Conservation (phyloP, 2,888 invertebrate genomes). For the Trachelus iudaicus region DNA sequence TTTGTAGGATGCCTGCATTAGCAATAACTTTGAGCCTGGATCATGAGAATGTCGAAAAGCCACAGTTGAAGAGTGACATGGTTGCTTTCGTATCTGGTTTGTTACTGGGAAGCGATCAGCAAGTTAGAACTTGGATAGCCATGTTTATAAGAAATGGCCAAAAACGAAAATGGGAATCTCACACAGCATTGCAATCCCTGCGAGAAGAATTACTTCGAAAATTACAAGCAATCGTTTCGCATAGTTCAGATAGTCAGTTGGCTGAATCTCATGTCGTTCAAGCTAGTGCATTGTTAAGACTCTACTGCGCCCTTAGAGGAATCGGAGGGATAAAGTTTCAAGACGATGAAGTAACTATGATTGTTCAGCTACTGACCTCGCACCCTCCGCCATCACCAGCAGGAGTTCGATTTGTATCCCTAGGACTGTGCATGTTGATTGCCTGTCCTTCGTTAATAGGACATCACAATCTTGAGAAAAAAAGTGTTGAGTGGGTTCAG, state of each 20-base stretch:
- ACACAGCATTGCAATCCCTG: constrained; percentile 75
- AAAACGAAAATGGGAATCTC: constrained; percentile 83
- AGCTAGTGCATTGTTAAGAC: constrained; percentile 87
- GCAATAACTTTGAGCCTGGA: constrained; percentile 85
- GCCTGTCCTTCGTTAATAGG: constrained; percentile 90
- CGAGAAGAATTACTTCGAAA: constrained; percentile 82
- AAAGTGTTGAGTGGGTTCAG: constrained; percentile 91
- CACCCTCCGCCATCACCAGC: constrained; percentile 91
- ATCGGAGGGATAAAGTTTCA: constrained; percentile 93
- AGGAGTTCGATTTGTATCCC: constrained; percentile 91
- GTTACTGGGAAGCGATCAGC: constrained; percentile 89
- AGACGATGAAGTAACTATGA: constrained; percentile 88
- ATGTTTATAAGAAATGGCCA: constrained; percentile 89
- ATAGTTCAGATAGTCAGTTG: constrained; percentile 72
- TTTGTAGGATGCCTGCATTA: constrained; percentile 89
- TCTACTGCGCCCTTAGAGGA: constrained; percentile 93
- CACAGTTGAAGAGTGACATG: constrained; percentile 67
- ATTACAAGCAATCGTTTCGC: constrained; percentile 74
- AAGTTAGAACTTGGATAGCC: constrained; percentile 92
- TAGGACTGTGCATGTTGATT: constrained; percentile 93
- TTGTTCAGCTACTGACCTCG: constrained; percentile 87
- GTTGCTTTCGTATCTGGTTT: constrained; percentile 91
- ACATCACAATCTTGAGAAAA: constrained; percentile 77
- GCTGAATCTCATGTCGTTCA: constrained; percentile 79
- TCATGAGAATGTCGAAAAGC: constrained; percentile 61